phyloP scores from a whole-genome alignment of 2,888 invertebrate species.

The Portevinia maculata region DNA sequence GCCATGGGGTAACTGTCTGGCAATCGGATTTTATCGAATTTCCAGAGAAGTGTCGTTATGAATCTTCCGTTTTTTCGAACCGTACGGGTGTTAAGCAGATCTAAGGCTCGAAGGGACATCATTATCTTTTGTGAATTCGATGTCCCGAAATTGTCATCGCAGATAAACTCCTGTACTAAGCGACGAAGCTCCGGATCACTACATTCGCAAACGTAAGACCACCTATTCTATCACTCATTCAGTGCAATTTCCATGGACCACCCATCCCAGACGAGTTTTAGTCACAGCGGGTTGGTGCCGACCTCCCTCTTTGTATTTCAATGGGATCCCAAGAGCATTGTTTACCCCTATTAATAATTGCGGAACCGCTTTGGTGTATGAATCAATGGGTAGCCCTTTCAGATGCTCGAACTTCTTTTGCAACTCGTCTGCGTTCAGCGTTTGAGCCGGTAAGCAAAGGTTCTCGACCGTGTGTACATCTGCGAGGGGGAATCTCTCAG shows the following conservation, averaged over 20 bases:
- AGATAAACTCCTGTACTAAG: too few species aligned
- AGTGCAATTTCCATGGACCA: background rate
- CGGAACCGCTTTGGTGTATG: constrained; percentile 4
- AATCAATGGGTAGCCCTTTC: background rate
- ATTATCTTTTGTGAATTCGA: background rate
- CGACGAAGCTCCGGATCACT: too few species aligned
- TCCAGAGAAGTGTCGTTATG: too few species aligned
- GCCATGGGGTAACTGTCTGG: too few species aligned
- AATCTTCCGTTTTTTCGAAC: too few species aligned
- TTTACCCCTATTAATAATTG: constrained; percentile 1
- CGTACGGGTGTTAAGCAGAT: too few species aligned
- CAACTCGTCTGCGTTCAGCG: background rate
- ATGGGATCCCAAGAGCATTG: background rate
- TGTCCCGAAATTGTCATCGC: too few species aligned
- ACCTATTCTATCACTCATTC: background rate
- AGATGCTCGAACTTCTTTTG: too few species aligned
- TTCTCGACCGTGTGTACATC: constrained; percentile 2
- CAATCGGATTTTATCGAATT: too few species aligned
- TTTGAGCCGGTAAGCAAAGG: background rate
- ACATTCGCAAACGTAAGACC: too few species aligned
- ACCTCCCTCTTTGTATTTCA: constrained; percentile 4
- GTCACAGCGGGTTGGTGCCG: constrained; percentile 31
- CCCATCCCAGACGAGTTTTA: constrained; percentile 72
- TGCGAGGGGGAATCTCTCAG: too few species aligned
- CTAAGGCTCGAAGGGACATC: too few species aligned